Evolutionary conservation across 1,140 invertebrate genomes (phyloP).

Genomic region (Drosophila grimshawi): DNA sequence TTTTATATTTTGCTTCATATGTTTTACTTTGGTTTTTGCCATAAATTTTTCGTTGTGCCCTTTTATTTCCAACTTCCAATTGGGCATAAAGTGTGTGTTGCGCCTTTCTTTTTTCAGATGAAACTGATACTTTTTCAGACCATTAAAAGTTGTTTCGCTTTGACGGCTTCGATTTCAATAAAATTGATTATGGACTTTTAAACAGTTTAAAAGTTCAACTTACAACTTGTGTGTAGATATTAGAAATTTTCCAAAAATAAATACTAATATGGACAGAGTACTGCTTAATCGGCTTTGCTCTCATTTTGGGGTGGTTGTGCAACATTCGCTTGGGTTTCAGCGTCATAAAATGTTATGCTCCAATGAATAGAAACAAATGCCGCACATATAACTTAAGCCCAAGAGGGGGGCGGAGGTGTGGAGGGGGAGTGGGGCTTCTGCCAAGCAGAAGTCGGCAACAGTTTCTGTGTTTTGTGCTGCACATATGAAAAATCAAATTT

Average conservation of each 20-base stretch:
- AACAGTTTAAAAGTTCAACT: no score
- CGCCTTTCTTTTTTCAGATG: background rate
- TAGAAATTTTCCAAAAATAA: background rate
- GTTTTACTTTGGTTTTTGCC: constrained; percentile 50
- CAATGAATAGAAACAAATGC: constrained; percentile 79
- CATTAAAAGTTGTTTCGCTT: background rate
- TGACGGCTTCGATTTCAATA: background rate
- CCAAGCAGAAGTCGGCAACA: constrained; percentile 35
- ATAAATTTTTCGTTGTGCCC: constrained; percentile 45
- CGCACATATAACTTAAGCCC: constrained; percentile 62
- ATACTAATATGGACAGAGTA: constrained; percentile 2
- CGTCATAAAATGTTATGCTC: constrained; percentile 77
- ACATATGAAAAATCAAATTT: constrained; percentile 67
- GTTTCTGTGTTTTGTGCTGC: constrained; percentile 22
- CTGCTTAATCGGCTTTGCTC: constrained; percentile 15
- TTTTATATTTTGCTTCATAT: constrained; percentile 65
- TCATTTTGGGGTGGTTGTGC: constrained; percentile 14
- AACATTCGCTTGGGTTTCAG: constrained; percentile 52
- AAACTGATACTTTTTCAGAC: background rate
- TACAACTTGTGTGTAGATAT: background rate
- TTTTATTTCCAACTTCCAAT: constrained; percentile 34
- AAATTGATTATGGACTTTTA: background rate
- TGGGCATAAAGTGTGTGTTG: constrained; percentile 24
- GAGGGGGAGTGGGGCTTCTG: no score
- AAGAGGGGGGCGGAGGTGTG: background rate